Base-by-base conservation (phyloP, 2,888 invertebrate genomes). In the Polymixis flavicincta region DNA sequence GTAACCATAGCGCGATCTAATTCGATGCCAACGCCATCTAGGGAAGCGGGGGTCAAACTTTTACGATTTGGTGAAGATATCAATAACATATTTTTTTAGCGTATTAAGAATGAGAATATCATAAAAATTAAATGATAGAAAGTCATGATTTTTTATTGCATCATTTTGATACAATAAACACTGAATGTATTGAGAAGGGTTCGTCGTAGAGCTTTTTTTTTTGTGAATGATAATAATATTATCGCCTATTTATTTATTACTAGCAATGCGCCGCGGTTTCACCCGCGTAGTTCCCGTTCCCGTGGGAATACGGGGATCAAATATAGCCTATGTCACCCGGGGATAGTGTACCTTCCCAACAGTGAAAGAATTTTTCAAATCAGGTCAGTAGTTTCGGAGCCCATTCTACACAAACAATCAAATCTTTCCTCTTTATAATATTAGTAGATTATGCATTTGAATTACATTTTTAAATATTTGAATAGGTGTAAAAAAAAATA, bases 1-100 rank as follows among this genome's bases (percentile, higher is more conserved):
- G 59, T 61, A 80, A 80, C 79, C 60, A 78, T 80, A 78, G 80
- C 80, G 74, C 59, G 63, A 80, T 80, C 63, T 67, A 78, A 67
- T 57, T 64, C 67, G 78, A 67, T 28, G 17, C n/a, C 74, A 78
- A 57, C 80, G 78, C 78, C 78, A 78, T 80, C 78, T 78, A 79
- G 78, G 48, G 52, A 64, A 70, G 54, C 5, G 11, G 37, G 0
- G 14, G 11, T 45, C 11, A 63, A 76, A 76, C 76, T 67, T 55
- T 65, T 64, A 22, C 14, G n/a, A 25, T 13, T 37, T 37, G 45
- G 32, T 57, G 5, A 45, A 45, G n/a, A 45, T 19, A n/a, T 4
- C 22, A 17, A 11, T 65, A 13, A 28, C 37, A 52, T 11, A 17
- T 22, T 25, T 57, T 14, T 68, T 6, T 25, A 11, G 42, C 8